Percentiles rank a stretch among this genome's conserved stretches.
phyloP scores from a whole-genome alignment of 2,113 vertebrate species.

The Dicaeum eximium region DNA sequence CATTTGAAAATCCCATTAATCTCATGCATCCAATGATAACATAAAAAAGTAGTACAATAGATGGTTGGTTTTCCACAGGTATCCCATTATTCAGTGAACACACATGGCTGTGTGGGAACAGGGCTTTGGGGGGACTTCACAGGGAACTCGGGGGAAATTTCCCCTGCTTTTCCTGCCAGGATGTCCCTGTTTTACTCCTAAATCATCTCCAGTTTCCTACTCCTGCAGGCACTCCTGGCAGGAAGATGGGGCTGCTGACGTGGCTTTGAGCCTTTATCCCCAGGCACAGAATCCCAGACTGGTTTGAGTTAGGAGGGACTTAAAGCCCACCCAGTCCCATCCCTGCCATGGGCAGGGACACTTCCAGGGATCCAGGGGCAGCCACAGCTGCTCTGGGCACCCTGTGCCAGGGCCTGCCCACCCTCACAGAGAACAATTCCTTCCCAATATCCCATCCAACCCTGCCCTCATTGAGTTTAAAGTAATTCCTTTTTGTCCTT shows the following conservation, averaged over 20 bases:
- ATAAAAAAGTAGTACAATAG: background rate
- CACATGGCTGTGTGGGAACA: background rate
- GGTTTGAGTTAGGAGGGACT: background rate
- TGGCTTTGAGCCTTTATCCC: background rate
- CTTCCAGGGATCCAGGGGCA: background rate
- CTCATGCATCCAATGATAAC: background rate
- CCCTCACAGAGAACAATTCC: accelerated
- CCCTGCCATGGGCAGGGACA: background rate
- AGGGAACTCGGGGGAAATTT: background rate
- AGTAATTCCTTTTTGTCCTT: background rate
- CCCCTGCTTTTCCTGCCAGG: background rate
- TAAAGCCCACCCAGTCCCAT: background rate
- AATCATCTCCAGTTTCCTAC: background rate
- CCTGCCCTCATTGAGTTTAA: background rate
- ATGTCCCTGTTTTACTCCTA: background rate
- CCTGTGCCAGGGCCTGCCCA: background rate
- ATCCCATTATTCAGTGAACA: background rate
- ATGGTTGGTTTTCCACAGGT: background rate
- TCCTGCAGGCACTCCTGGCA: background rate
- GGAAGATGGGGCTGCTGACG: background rate
- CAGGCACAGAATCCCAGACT: background rate
- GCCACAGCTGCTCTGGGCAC: background rate
- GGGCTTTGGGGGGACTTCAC: background rate
- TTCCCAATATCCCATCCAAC: background rate
- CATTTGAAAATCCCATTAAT: constrained; percentile 19